phyloP scores from a whole-genome alignment of 2,888 invertebrate species.

The Tillus elongatus region DNA sequence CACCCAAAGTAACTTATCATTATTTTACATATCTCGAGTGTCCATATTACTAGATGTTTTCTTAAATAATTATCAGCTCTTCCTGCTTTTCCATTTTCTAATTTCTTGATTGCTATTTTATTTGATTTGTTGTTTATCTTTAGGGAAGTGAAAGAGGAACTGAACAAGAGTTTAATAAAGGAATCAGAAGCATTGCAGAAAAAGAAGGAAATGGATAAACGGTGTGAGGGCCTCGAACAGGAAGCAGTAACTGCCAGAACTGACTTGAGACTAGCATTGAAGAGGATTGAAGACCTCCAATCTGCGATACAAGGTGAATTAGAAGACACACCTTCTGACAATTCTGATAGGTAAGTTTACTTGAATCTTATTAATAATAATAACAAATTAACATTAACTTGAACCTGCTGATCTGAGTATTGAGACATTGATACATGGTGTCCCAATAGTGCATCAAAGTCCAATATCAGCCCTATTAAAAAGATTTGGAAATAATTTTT shows the following conservation, averaged over 20 bases:
- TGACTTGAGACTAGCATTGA: constrained; percentile 79
- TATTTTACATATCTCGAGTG: no score
- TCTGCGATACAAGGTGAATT: constrained; percentile 85
- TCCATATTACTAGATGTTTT: no score
- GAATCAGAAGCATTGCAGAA: constrained; percentile 68
- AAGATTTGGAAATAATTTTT: no score
- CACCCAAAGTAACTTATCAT: no score
- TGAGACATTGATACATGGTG: no score
- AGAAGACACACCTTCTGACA: constrained; percentile 56
- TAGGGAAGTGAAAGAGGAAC: constrained; percentile 73
- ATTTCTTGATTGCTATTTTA: no score
- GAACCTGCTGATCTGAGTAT: no score
- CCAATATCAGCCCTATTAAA: no score
- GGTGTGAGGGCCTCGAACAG: constrained; percentile 59
- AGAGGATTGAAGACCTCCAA: constrained; percentile 85
- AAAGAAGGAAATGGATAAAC: constrained; percentile 67
- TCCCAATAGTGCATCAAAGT: no score
- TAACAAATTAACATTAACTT: no score
- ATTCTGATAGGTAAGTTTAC: constrained; percentile 53
- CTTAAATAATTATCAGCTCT: no score
- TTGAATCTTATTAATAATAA: constrained; percentile 8
- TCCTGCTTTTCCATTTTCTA: no score
- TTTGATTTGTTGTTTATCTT: constrained; percentile 10
- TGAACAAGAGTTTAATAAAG: constrained; percentile 57
- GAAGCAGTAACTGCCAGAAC: constrained; percentile 62